Percentiles rank a stretch among this genome's conserved stretches.
phyloP scores from a whole-genome alignment of 2,888 invertebrate species.

The Leucophenga montana region DNA sequence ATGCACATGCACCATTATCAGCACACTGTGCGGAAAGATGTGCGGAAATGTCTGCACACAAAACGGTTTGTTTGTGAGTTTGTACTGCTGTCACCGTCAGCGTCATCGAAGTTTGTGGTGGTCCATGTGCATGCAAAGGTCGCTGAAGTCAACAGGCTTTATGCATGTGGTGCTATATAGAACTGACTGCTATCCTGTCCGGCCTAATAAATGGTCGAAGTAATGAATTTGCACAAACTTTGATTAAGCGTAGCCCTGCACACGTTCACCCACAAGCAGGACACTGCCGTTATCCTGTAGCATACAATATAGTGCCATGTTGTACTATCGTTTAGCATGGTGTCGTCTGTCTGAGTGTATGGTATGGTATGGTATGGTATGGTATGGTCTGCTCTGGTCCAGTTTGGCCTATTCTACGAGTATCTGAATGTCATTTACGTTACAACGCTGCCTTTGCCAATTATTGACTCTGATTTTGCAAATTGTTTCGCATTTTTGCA shows the following conservation, averaged over 20 bases:
- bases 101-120: not conserved
- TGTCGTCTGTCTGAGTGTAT: no score
- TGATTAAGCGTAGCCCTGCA: slow-evolving; percentile 31
- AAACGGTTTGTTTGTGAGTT: not conserved
- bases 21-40: no score
- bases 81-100: slow-evolving; percentile 2
- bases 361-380: no score
- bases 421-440: not conserved
- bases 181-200: not conserved
- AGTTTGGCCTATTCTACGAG: not conserved
- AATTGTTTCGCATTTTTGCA: slow-evolving; percentile 39
- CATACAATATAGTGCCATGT: no score
- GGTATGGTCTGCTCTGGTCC: no score
- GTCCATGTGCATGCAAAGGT: not conserved
- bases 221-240: slow-evolving; percentile 33
- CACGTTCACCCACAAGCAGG: no score
- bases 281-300: not conserved
- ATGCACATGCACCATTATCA: no score
- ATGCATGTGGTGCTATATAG: no score
- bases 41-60: no score
- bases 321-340: no score
- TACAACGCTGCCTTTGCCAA: slow-evolving; percentile 26
- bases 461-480: slow-evolving; percentile 35
- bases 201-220: slow-evolving; percentile 32
- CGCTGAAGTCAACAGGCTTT: not conserved